Evolutionary conservation across 2,888 invertebrate species (phyloP).

Genomic region (Eupithecia exiguata): DNA sequence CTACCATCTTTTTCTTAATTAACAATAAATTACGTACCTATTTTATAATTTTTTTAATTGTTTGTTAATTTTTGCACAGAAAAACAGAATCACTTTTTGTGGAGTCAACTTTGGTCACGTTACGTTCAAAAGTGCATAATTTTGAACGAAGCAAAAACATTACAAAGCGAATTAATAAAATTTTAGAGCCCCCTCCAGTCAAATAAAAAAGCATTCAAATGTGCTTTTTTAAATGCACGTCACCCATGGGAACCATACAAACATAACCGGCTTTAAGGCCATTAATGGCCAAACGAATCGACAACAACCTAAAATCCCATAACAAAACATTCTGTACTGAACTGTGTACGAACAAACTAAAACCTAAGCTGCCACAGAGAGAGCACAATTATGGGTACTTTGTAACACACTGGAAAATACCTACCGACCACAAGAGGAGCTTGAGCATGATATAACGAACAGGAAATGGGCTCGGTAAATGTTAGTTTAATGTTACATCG

Average conservation of each 20-base stretch:
- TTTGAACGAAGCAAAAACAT: neutral
- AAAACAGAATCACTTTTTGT: neutral
- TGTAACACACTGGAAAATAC: conserved; percentile 39
- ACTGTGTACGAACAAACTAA: neutral
- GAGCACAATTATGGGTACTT: conserved; percentile 30
- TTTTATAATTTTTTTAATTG: neutral
- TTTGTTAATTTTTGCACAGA: neutral
- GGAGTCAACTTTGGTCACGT: too few species aligned
- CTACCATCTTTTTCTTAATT: neutral
- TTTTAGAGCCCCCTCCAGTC: neutral
- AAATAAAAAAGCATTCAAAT: neutral
- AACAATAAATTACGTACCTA: neutral
- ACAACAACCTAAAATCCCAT: neutral
- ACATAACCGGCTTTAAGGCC: neutral
- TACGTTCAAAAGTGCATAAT: neutral
- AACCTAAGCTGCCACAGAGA: conserved; percentile 32
- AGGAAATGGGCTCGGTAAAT: conserved; percentile 30
- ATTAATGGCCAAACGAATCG: neutral
- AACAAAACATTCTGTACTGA: neutral
- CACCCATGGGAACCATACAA: neutral
- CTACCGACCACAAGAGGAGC: conserved; percentile 29
- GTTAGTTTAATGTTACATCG: conserved; percentile 30
- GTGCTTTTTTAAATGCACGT: neutral
- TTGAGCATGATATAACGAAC: conserved; percentile 25
- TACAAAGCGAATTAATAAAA: neutral